Base-by-base conservation (phyloP, 1,140 invertebrate species). In the Campoletis sonorensis region DNA sequence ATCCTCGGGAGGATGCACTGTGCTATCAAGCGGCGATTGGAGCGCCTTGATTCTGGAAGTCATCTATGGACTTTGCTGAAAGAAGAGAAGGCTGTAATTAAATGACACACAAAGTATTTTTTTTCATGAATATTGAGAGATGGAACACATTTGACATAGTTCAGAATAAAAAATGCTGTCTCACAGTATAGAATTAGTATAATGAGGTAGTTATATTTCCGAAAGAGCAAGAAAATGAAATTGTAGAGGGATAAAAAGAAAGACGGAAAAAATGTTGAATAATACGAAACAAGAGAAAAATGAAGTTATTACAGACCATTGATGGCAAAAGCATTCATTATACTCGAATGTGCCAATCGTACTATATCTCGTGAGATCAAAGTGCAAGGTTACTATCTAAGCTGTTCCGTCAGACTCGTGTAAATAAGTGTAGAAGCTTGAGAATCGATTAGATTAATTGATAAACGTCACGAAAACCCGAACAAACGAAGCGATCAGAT, bases 1-100 rank as follows among this genome's bases (percentile, higher is more conserved):
- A n/a, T n/a, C 16, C 58, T 11, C 23, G 15, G 11, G 16, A 27
- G 49, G 15, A 33, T 51, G 13, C 68, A 26, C 13, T 8, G 26
- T 68, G 33, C 37, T 37, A 37, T 61, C 10, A 61, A 40, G 33
- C 23, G 21, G 21, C 18, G 58, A 58, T n/a, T 45, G 61, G 26
- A 79, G 68, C 27, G 54, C 33, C 21, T n/a, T 23, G 76, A 61
- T 78, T 67, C 49, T 45, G 58, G 76, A 79, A 82, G 68, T 82
- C 81, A 82, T 82, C 81, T 82, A 79, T 82, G 37, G 79, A 82
- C 37, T 68, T 51, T 79, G 70, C 37, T 70, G 67, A 82, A 82
- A 75, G 70, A 70, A 8, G 3, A 54, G 49, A 54, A 33, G n/a
- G 21, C 45, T 58, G n/a, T 16, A 11, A 27, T 67, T 40, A n/a